Evolutionary conservation across 2,888 invertebrate species (phyloP), one percentile per base, ranked within the genome.

Genomic region (Norana najaformis): DNA sequence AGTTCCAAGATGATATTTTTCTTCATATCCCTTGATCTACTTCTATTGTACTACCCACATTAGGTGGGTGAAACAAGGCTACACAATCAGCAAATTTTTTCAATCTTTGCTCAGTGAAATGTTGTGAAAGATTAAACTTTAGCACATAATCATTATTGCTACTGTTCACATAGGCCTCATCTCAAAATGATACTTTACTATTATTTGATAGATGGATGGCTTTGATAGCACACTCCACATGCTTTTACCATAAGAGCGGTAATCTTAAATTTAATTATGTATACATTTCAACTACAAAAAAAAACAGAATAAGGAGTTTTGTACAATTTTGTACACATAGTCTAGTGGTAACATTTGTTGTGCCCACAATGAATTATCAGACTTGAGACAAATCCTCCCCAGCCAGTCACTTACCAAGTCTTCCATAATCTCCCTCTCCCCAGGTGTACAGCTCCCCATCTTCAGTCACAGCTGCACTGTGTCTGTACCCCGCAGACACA

Each of bases 401-500:
- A 34, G 11, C 20, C 88, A 16, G 47, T 35, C 47, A 47, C 20
- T 88, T 20, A 91, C 95, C 95, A 39, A 96, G 94, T 89, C 96
- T 94, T 1, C 96, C 96, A 93, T 96, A 96, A 93, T 96, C 96
- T 30, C 96, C 96, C 93, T 96, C 96, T 35, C 96, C 96, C 94
- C 96, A 96, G 0, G 96, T 96, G 93, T 96, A 96, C 47, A 96
- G 94, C 93, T 96, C 96, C 20, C 96, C 96, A 93, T 96, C 96
- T 30, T 95, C 95, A 0, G 96, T 96, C 13, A 96, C 96, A 5
- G 96, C 96, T 8, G 96, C 96, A 93, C 96, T 96, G 93, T 96
- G 96, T 92, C 96, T 96, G 93, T 96, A 96, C 2, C 96, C 96
- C 93, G 96, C 96, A 95, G 92, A 96, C 94, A 90, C 96, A 95